These are phyloP conservation scores for Nannoperca australis DNA, from an alignment of 2,797 vertebrate genomes.

Conservation along the genomic window DNA sequence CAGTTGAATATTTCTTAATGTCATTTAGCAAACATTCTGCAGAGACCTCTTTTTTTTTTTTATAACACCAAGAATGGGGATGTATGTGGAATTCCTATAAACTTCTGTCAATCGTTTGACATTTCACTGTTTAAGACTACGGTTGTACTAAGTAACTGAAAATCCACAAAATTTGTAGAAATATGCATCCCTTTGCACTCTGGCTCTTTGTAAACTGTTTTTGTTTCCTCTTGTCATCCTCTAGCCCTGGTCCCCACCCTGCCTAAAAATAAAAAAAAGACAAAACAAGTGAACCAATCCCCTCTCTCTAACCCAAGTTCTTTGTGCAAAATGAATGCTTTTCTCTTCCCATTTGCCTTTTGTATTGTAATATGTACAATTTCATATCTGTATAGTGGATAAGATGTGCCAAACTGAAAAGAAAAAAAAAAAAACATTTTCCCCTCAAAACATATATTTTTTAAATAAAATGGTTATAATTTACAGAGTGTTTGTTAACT, in stretches of 20 bases:
- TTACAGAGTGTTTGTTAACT: constrained; percentile 79
- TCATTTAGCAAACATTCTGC: constrained; percentile 67
- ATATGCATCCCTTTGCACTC: constrained; percentile 86
- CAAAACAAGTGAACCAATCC: constrained; percentile 61
- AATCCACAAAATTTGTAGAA: constrained; percentile 83
- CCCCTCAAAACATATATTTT: constrained; percentile 89
- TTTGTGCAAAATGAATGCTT: constrained; percentile 87
- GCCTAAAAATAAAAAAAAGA: constrained; percentile 67
- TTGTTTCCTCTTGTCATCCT: constrained; percentile 80
- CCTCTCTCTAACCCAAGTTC: constrained; percentile 73
- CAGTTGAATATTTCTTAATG: constrained; percentile 69
- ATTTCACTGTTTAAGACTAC: constrained; percentile 80
- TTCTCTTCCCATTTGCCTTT: constrained; percentile 85
- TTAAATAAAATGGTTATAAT: constrained; percentile 89
- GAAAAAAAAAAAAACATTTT: constrained; percentile 70
- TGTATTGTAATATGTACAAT: constrained; percentile 90
- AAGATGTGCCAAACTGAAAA: constrained; percentile 86
- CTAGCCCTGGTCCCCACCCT: constrained; percentile 76
- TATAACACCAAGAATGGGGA: constrained; percentile 55
- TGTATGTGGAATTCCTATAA: constrained; percentile 63
- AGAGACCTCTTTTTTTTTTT: constrained; percentile 66
- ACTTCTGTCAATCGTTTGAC: constrained; percentile 72
- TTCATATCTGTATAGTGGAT: constrained; percentile 90
- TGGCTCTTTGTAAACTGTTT: constrained; percentile 84
- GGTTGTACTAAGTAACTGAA: constrained; percentile 79